Evolutionary conservation across 2,797 vertebrate genomes (phyloP).

Genomic region (Xenops minutus): DNA sequence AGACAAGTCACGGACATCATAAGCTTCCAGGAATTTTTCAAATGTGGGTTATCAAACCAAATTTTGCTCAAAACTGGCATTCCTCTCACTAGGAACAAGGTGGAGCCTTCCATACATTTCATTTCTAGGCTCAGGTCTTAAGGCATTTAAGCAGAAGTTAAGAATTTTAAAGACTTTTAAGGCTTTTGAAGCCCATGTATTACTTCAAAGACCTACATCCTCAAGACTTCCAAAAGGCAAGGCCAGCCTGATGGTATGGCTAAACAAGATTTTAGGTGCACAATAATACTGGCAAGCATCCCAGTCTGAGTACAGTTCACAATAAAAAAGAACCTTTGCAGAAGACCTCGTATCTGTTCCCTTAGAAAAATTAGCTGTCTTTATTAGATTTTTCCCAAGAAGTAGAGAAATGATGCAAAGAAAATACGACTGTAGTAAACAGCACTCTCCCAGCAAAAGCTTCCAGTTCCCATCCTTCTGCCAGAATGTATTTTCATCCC

Average conservation of each 20-base stretch:
- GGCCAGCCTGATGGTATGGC: not conserved
- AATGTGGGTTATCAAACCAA: not conserved
- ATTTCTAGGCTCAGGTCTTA: not conserved
- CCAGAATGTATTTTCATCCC: not conserved
- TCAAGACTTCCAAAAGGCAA: not conserved
- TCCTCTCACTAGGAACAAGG: not conserved
- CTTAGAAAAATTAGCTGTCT: not conserved
- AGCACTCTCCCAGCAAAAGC: not conserved
- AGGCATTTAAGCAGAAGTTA: not conserved
- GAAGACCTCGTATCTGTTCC: not conserved
- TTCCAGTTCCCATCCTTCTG: not conserved
- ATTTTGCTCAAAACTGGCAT: not conserved
- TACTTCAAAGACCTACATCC: not conserved
- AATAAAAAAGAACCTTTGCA: not conserved
- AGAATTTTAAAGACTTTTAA: not conserved
- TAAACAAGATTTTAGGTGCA: not conserved
- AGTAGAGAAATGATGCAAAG: not conserved
- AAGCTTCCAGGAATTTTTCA: not conserved
- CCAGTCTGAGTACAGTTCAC: not conserved
- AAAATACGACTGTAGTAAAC: not conserved
- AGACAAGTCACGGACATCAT: not conserved
- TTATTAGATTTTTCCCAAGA: not conserved
- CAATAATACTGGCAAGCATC: not conserved
- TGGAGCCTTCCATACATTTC: not conserved
- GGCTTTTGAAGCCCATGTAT: not conserved